Evolutionary conservation across 2,797 vertebrate species (phyloP).

Genomic region (Lerista edwardsae): DNA sequence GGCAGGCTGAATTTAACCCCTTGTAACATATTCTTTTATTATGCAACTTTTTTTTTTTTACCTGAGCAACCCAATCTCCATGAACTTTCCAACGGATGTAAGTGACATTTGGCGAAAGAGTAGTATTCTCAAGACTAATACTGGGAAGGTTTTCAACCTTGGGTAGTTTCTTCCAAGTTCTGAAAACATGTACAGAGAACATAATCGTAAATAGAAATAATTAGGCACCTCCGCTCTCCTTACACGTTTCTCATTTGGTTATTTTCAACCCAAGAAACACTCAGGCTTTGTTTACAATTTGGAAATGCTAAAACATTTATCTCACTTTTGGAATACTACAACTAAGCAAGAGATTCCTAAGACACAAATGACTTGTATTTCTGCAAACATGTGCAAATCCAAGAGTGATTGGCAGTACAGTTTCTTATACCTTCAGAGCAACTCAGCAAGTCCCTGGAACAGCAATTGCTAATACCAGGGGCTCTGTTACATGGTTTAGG

Average conservation of each 20-base stretch:
- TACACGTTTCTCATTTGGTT: background rate
- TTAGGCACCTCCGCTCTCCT: background rate
- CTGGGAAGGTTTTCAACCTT: conserved; percentile 79
- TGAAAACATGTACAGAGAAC: conserved; percentile 53
- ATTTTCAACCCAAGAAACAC: background rate
- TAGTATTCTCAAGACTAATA: conserved; percentile 72
- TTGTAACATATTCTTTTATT: background rate
- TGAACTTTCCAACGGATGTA: conserved; percentile 82
- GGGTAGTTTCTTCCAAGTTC: conserved; percentile 85
- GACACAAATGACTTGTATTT: background rate
- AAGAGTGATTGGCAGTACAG: background rate
- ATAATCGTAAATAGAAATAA: background rate
- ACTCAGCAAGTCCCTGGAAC: background rate
- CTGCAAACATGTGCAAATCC: background rate
- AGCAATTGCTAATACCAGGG: background rate
- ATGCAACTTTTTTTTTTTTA: conserved; percentile 31
- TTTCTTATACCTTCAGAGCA: background rate
- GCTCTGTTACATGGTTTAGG: background rate
- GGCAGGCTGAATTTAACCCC: background rate
- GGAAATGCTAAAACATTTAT: background rate
- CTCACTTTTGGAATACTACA: background rate
- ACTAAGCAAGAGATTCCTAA: background rate
- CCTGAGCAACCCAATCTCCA: conserved; percentile 80
- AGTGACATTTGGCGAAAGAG: conserved; percentile 74
- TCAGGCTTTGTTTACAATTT: background rate